A percentile compares a stretch with the other conserved stretches of the same genome.
Evolutionary conservation across 2,113 vertebrate genomes (phyloP).

Genomic region (Labrus mixtus): DNA sequence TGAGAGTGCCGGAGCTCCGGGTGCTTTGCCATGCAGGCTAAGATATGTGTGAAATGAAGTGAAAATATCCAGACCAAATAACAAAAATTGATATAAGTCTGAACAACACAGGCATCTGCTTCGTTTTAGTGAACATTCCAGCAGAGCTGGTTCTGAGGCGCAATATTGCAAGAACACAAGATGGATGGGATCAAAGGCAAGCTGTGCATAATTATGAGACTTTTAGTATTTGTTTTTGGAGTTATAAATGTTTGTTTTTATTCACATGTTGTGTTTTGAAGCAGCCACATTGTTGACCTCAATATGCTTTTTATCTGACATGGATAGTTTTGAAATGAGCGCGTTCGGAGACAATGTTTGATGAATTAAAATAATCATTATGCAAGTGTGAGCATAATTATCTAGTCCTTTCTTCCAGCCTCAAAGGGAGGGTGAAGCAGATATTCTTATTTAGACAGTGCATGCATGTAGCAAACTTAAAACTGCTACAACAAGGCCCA

Average conservation of each 20-base stretch:
- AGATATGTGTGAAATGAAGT: conserved; percentile 71
- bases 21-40: conserved; percentile 15
- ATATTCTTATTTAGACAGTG: not conserved
- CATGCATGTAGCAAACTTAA: not conserved
- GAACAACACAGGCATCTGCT: conserved; percentile 35
- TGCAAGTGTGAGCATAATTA: not conserved
- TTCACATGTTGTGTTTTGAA: not conserved
- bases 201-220: conserved; percentile 18
- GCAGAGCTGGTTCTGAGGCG: not conserved
- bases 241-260: conserved; percentile 10
- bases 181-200: conserved; percentile 20
- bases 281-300: not conserved
- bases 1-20: conserved; percentile 58
- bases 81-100: conserved; percentile 46
- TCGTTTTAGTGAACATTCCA: conserved; percentile 31
- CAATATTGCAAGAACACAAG: not conserved
- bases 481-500: not conserved
- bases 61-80: conserved; percentile 67
- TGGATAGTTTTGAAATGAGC: conserved; percentile 2
- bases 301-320: conserved; percentile 4
- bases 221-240: conserved; percentile 2
- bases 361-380: not conserved
- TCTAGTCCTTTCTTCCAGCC: not conserved
- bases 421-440: not conserved
- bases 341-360: not conserved